These are phyloP conservation scores for Zaprionus taronus DNA, from an alignment of 1,140 invertebrate genomes.

Conservation along the genomic window DNA sequence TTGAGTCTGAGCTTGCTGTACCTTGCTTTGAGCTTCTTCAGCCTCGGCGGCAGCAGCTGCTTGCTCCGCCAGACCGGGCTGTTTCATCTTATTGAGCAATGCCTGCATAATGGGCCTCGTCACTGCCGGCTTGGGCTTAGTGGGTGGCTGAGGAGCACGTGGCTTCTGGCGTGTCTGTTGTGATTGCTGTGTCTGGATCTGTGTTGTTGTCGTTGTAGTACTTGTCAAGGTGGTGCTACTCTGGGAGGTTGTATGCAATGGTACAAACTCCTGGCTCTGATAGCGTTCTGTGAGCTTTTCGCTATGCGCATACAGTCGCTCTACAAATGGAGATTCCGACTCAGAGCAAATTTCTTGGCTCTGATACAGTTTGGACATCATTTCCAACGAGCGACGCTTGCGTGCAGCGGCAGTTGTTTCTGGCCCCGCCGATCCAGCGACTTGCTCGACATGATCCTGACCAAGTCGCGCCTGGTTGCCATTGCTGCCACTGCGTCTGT, in stretches of 20 bases:
- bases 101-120: slow-evolving; percentile 80
- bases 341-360: slow-evolving; percentile 86
- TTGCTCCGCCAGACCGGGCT: slow-evolving; percentile 69
- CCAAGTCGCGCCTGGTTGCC: slow-evolving; percentile 62
- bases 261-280: slow-evolving; percentile 87
- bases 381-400: slow-evolving; percentile 77
- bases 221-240: not conserved
- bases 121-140: slow-evolving; percentile 76
- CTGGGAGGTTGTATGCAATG: slow-evolving; percentile 51
- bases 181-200: slow-evolving; percentile 70
- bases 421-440: slow-evolving; percentile 20
- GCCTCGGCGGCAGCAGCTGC: slow-evolving; percentile 71
- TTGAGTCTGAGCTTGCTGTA: slow-evolving; percentile 8
- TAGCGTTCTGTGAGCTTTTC: slow-evolving; percentile 87
- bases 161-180: slow-evolving; percentile 62
- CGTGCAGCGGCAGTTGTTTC: slow-evolving; percentile 74
- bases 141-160: slow-evolving; percentile 71
- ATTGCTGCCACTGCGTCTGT: slow-evolving; percentile 75
- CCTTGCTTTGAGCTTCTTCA: slow-evolving; percentile 41
- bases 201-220: slow-evolving; percentile 43
- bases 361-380: slow-evolving; percentile 85
- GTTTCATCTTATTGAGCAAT: slow-evolving; percentile 78
- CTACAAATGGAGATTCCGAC: slow-evolving; percentile 77
- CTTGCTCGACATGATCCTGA: slow-evolving; percentile 41
- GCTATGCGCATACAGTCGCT: slow-evolving; percentile 86